Evolutionary conservation across 2,113 vertebrate genomes (phyloP).

Genomic region (Chroicocephalus ridibundus): DNA sequence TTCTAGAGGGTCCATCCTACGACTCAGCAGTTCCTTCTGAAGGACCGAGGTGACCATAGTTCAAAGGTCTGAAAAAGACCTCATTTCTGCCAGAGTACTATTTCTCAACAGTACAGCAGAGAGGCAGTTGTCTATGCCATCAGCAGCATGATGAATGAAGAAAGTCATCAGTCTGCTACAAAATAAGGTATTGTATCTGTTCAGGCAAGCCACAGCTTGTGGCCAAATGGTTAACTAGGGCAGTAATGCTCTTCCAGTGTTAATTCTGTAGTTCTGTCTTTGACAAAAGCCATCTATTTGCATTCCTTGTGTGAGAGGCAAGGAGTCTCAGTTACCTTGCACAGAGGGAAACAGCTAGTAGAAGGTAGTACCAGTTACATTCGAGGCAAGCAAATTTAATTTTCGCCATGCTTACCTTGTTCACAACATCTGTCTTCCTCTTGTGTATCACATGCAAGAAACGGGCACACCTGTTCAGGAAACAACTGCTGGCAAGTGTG

Average conservation of each 20-base stretch:
- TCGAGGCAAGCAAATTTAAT: not conserved
- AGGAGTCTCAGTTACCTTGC: not conserved
- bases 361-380: not conserved
- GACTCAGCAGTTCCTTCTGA: not conserved
- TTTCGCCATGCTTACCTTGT: not conserved
- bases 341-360: rapidly evolving
- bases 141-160: not conserved
- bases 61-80: not conserved
- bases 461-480: not conserved
- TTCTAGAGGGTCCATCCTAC: not conserved
- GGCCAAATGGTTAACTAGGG: not conserved
- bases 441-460: not conserved
- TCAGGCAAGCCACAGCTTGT: not conserved
- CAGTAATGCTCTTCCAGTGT: not conserved
- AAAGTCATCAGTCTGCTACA: not conserved
- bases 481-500: not conserved
- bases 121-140: not conserved
- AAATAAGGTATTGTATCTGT: not conserved
- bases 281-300: not conserved
- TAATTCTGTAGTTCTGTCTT: not conserved
- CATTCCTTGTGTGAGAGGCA: not conserved
- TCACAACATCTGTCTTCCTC: not conserved
- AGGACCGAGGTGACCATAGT: not conserved
- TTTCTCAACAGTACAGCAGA: not conserved
- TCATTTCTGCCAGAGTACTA: not conserved